Evolutionary conservation across 2,888 invertebrate genomes (phyloP).

Genomic region (Rhodophaea formosa): DNA sequence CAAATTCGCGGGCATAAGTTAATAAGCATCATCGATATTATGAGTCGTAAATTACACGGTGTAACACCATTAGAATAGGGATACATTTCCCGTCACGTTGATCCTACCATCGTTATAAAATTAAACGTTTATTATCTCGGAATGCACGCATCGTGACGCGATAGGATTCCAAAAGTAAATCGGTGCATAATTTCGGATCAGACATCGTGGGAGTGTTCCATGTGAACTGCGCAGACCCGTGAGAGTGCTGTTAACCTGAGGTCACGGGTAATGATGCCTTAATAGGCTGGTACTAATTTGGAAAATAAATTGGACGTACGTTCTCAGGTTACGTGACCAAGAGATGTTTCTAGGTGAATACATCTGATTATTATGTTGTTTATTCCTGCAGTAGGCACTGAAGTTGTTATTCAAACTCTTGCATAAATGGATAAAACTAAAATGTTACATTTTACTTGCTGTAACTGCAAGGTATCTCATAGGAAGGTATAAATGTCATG

Average conservation of each 20-base stretch:
- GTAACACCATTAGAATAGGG: neutral
- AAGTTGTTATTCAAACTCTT: too few relatives aligned
- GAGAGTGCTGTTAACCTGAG: constrained; percentile 37
- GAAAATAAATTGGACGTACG: constrained; percentile 12
- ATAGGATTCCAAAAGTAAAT: constrained; percentile 44
- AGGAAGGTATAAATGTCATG: too few relatives aligned
- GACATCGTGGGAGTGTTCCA: constrained; percentile 45
- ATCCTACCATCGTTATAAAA: constrained; percentile 24
- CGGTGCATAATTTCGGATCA: constrained; percentile 43
- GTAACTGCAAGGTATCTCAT: too few relatives aligned
- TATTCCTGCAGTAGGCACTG: too few relatives aligned
- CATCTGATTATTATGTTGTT: too few relatives aligned
- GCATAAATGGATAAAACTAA: too few relatives aligned
- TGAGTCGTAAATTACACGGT: too few relatives aligned
- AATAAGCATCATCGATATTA: too few relatives aligned
- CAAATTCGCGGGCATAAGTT: too few relatives aligned
- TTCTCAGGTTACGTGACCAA: neutral
- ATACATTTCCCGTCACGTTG: neutral
- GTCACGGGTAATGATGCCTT: constrained; percentile 37
- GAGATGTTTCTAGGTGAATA: neutral
- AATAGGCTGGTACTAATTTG: constrained; percentile 21
- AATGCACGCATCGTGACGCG: constrained; percentile 44
- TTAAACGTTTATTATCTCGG: constrained; percentile 29
- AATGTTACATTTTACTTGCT: too few relatives aligned
- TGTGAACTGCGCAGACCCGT: constrained; percentile 44